phyloP scores from a whole-genome alignment of 1,140 invertebrate genomes.

The Brachionus rotundiformis region DNA sequence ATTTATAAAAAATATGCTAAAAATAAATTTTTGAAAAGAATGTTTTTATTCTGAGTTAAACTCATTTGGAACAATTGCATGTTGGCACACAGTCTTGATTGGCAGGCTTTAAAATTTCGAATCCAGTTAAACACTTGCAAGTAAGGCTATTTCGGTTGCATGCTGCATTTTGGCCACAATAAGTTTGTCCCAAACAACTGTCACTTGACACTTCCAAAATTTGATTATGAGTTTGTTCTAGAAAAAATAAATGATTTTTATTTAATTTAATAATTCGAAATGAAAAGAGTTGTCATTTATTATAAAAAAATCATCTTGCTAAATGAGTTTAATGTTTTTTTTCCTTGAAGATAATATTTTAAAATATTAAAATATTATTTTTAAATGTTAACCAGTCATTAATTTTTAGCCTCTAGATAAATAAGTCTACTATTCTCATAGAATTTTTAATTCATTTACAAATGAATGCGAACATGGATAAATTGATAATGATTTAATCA shows the following conservation, averaged over 20 bases:
- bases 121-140: conserved; percentile 33
- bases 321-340: too few relatives aligned
- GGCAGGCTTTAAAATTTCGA: not conserved
- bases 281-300: too few relatives aligned
- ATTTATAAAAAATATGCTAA: not conserved
- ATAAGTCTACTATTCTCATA: too few relatives aligned
- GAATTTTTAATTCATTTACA: too few relatives aligned
- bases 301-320: not conserved
- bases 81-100: conserved; percentile 18
- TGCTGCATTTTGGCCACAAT: conserved; percentile 15
- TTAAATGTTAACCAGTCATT: too few relatives aligned
- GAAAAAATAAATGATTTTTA: not conserved
- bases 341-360: too few relatives aligned
- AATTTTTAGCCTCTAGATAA: too few relatives aligned
- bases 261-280: too few relatives aligned
- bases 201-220: conserved; percentile 10
- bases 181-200: conserved; percentile 26
- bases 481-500: too few relatives aligned
- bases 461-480: too few relatives aligned
- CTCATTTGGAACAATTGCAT: not conserved
- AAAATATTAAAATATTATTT: too few relatives aligned
- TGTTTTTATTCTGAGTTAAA: not conserved
- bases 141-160: not conserved
- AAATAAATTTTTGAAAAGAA: conserved; percentile 9
- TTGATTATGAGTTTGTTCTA: not conserved